Base-by-base conservation (phyloP, 2,888 invertebrate species). In the Lacanobia wlatinum region DNA sequence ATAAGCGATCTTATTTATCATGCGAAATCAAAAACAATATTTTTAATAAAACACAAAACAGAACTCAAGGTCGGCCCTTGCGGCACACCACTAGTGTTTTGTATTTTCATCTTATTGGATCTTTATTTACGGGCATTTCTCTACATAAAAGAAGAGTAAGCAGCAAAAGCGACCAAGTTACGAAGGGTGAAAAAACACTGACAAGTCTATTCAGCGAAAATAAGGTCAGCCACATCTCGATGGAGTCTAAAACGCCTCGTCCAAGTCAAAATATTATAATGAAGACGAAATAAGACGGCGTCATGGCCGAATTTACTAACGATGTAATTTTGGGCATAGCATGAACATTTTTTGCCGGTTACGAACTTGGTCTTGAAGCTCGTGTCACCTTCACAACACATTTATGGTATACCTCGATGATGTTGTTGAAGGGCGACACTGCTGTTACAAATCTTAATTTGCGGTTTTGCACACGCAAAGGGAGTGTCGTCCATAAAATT, bases 391-490 rank as follows among this genome's bases (percentile, higher is more conserved):
- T 84, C 73, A 70, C 55, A 55, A 53, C 14, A 67, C 79, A 78
- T 78, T 61, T 78, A 71, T 65, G 74, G 74, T 70, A 43, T 67
- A 62, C n/a, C n/a, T 67, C 56, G 60, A 73, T 70, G 59, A 73
- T 63, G 52, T 69, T 66, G 59, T 53, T 73, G 62, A 74, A 83
- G 64, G 81, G 69, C 69, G 46, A 60, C 69, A 73, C 59, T 48
- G 70, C 61, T 69, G 70, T 82, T 70, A 82, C 83, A 86, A 90
- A 89, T 87, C 87, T 83, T 84, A 64, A 69, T 73, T 82, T 73
- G 56, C 28, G 28, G 82, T 87, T 89, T 87, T 76, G 78, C 81
- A 84, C 92, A 90, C 92, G 92, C 91, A 87, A 92, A 86, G 90
- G 92, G 92, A 87, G 92, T 89, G 90, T 80, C 87, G 40, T 70